Conservation (phyloP, 2,888 invertebrate genomes). For the Dolichomitus sp. region DNA sequence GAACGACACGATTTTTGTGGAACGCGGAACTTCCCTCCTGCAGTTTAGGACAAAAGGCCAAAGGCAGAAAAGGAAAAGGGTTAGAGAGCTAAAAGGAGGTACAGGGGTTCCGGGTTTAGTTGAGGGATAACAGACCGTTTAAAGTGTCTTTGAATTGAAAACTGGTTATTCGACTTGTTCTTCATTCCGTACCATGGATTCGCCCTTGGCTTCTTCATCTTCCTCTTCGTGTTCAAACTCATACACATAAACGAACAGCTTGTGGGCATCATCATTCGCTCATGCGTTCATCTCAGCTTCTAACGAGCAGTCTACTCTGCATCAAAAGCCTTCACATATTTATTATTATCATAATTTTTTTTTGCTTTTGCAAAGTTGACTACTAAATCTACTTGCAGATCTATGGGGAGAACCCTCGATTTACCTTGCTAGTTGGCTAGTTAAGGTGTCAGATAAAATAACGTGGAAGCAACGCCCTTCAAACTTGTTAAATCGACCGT, state of each 20-base stretch:
- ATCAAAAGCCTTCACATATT: slow-evolving; percentile 2
- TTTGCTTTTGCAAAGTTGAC: neutral
- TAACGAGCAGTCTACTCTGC: slow-evolving; percentile 1
- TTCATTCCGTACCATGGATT: slow-evolving; percentile 47
- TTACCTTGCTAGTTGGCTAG: slow-evolving; percentile 17
- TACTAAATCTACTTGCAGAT: neutral
- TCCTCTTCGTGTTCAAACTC: slow-evolving; percentile 18
- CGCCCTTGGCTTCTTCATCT: slow-evolving; percentile 26
- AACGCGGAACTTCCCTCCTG: slow-evolving; percentile 71
- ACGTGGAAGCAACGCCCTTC: slow-evolving; percentile 17
- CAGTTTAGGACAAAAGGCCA: slow-evolving; percentile 53
- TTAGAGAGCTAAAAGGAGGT: slow-evolving; percentile 60
- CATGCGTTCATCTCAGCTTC: slow-evolving; percentile 10
- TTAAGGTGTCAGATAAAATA: slow-evolving; percentile 21
- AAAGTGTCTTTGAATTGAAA: slow-evolving; percentile 77
- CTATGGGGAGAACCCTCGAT: neutral
- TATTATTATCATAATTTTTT: neutral
- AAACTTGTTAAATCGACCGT: slow-evolving; percentile 80
- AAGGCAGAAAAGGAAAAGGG: slow-evolving; percentile 53
- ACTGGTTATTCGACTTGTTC: slow-evolving; percentile 73
- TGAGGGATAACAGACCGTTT: slow-evolving; percentile 67
- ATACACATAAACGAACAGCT: neutral
- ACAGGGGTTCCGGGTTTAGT: slow-evolving; percentile 67
- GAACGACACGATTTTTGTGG: slow-evolving; percentile 70
- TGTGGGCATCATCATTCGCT: slow-evolving; percentile 23